Evolutionary conservation across 2,888 invertebrate genomes (phyloP), one percentile per base, ranked within the genome.

Genomic region (Cotesia congregata): DNA sequence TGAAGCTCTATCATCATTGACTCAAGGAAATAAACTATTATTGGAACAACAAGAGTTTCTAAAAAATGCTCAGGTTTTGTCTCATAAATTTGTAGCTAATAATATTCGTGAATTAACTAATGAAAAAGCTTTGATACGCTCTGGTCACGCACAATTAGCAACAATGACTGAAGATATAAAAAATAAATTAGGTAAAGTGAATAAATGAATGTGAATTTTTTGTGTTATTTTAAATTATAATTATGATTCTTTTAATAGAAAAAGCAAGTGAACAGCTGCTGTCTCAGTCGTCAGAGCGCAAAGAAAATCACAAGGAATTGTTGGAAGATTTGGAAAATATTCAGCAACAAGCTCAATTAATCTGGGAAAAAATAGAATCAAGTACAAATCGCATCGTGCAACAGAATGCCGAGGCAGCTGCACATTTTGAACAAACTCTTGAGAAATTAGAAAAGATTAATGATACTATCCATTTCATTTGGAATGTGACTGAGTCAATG

Each of bases 111-210:
- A 92, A 75, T 86, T 93, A 70, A 88, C 89, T n/a, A 90, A 91
- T 74, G 93, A 93, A 84, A 93, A 93, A 84, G 90, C 91, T 60
- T 85, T 93, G 72, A 93, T 93, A 78, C 89, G 91, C 41, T 88
- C 92, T 38, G 93, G 93, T 1, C 93, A 93, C 82, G 86, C 89
- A 76, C 90, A 92, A 79, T 86, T 93, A 30, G 88, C 91, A 7
- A 82, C 89, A 17, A 90, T 93, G 90, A 91, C 92, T 0, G 90
- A 90, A 80, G 90, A 91, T 76, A 91, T 93, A 62, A 91, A 90
- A 83, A 82, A 85, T 6, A 92, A 91, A 88, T 85, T 93, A 78
- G 91, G 91, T 91, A 86, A 83, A 0, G 1, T 41, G 6, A n/a
- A 9, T 20, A 62, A 59, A 64, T 59, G 61, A 7, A 60, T 65